These are phyloP conservation scores for Pocota personata DNA, from an alignment of 2,888 invertebrate genomes.

Conservation along the genomic window DNA sequence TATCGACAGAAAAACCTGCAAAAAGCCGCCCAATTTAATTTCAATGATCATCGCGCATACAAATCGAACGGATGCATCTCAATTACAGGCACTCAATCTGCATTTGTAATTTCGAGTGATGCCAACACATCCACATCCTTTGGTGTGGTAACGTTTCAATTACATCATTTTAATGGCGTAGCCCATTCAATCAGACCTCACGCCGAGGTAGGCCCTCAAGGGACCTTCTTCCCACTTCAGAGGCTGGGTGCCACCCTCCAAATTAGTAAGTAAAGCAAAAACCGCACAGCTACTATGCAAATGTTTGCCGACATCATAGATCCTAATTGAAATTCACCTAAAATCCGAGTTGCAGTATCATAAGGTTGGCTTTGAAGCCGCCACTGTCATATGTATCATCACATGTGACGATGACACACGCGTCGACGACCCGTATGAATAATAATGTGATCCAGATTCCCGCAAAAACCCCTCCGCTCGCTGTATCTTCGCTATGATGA, in stretches of 20 bases:
- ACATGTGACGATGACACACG: conserved; percentile 25
- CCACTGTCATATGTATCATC: background rate
- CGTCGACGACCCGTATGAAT: conserved; percentile 57
- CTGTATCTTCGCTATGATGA: background rate
- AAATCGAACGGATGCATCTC: conserved; percentile 44
- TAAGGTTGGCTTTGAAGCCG: conserved; percentile 32
- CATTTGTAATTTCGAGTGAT: conserved; percentile 33
- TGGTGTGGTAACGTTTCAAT: conserved; percentile 46
- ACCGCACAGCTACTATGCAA: conserved; percentile 49
- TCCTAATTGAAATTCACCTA: conserved; percentile 69
- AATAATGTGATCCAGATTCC: conserved; percentile 43
- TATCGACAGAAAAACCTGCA: background rate
- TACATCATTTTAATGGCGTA: conserved; percentile 33
- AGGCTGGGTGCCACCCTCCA: background rate
- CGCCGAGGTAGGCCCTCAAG: background rate
- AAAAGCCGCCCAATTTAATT: conserved; percentile 5
- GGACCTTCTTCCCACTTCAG: background rate
- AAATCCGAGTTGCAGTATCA: conserved; percentile 49
- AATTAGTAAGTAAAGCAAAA: conserved; percentile 35
- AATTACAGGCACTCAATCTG: conserved; percentile 35
- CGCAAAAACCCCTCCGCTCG: background rate
- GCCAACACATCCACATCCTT: background rate
- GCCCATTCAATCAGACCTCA: conserved; percentile 14
- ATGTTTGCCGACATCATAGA: conserved; percentile 53
- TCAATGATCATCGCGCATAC: conserved; percentile 5